phyloP scores from a whole-genome alignment of 1,140 invertebrate genomes.

The Drosophila bifasciata region DNA sequence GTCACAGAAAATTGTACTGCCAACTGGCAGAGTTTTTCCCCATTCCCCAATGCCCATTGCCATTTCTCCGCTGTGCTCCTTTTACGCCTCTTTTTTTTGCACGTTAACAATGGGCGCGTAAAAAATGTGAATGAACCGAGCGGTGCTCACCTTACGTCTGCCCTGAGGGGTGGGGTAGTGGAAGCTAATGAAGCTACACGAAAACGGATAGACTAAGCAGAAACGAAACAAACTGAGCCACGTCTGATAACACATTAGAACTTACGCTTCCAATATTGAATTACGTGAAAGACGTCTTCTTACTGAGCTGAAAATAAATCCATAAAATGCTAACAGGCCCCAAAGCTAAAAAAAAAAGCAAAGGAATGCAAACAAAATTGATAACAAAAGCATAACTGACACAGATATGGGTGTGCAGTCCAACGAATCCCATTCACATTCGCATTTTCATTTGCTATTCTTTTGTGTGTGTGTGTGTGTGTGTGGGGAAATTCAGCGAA shows the following conservation, averaged over 20 bases:
- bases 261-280: constrained; percentile 23
- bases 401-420: constrained; percentile 46
- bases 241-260: constrained; percentile 52
- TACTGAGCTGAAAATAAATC: neutral
- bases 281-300: neutral
- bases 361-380: constrained; percentile 38
- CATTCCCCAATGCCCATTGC: constrained; percentile 2
- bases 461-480: constrained; percentile 35
- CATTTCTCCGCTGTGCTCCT: neutral
- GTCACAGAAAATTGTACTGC: constrained; percentile 74
- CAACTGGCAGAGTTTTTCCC: constrained; percentile 31
- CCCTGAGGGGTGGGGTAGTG: neutral
- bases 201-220: constrained; percentile 2
- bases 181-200: constrained; percentile 59
- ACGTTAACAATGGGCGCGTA: constrained; percentile 57
- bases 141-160: constrained; percentile 61
- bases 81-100: constrained; percentile 7
- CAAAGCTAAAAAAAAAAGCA: neutral
- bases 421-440: neutral
- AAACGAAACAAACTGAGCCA: neutral
- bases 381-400: constrained; percentile 52
- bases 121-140: constrained; percentile 55
- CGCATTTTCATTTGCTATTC: constrained; percentile 23
- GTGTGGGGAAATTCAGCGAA: constrained; percentile 37
- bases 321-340: neutral